Evolutionary conservation across 2,797 vertebrate genomes (phyloP).

Genomic region (Enteromius thamalakanensis): DNA sequence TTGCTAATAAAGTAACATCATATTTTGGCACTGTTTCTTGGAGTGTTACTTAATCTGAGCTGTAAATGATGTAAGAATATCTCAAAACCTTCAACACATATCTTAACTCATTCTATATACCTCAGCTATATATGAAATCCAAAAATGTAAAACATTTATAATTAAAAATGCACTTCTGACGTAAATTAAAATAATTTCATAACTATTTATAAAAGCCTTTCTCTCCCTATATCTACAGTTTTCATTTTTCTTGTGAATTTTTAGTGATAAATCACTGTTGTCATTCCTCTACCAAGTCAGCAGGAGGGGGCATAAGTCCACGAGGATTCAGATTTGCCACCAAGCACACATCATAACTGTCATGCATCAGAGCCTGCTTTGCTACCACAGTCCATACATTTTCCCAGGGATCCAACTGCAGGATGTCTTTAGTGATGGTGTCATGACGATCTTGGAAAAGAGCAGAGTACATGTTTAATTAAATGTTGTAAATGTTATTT

Average conservation of each 20-base stretch:
- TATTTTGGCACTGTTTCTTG: background rate
- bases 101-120: background rate
- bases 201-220: background rate
- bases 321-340: constrained; percentile 94
- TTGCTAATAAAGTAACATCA: constrained; percentile 3
- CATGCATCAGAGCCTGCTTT: constrained; percentile 89
- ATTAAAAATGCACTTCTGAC: background rate
- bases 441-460: constrained; percentile 88
- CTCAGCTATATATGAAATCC: background rate
- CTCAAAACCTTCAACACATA: background rate
- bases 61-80: background rate
- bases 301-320: constrained; percentile 90
- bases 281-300: constrained; percentile 80
- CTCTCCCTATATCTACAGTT: background rate
- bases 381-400: constrained; percentile 92
- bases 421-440: constrained; percentile 92
- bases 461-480: constrained; percentile 1
- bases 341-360: constrained; percentile 94
- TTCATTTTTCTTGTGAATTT: background rate
- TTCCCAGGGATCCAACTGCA: constrained; percentile 92
- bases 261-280: constrained; percentile 21
- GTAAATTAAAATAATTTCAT: background rate
- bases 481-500: background rate
- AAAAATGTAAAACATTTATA: background rate
- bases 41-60: constrained; percentile 1